Conservation (phyloP, 2,113 vertebrate genomes). For the Corvus hawaiiensis region DNA sequence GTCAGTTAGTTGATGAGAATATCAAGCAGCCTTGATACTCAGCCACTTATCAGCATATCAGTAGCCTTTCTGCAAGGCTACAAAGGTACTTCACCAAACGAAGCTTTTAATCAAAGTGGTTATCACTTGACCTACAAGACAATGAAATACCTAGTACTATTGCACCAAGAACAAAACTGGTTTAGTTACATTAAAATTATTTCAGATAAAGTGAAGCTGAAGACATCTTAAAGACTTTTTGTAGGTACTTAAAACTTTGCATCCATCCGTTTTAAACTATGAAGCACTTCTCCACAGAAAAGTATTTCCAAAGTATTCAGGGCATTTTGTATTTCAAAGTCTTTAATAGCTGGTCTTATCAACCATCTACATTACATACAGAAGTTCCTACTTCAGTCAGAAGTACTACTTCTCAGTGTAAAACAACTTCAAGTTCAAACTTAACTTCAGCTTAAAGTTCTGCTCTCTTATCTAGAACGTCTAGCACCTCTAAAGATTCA, state of each 20-base stretch:
- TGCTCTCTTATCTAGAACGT: not conserved
- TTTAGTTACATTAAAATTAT: not conserved
- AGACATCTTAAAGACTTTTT: not conserved
- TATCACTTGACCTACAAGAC: not conserved
- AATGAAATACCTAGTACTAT: rapidly evolving
- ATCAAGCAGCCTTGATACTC: not conserved
- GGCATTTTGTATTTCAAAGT: not conserved
- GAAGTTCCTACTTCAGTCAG: not conserved
- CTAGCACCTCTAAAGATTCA: not conserved
- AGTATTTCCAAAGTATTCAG: not conserved
- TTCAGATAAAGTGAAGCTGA: not conserved
- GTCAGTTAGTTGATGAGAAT: not conserved
- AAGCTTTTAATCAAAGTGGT: not conserved
- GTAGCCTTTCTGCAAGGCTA: not conserved
- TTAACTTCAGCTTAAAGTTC: not conserved
- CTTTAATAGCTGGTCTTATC: not conserved
- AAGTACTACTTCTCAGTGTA: not conserved
- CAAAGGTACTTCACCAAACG: not conserved
- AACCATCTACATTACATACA: not conserved
- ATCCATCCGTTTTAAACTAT: not conserved
- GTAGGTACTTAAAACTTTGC: not conserved
- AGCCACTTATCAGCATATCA: not conserved
- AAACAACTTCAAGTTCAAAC: not conserved
- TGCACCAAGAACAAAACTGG: not conserved
- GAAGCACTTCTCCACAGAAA: not conserved